A percentile compares a stretch with the other conserved stretches of the same genome.
Evolutionary conservation across 2,888 invertebrate species (phyloP).

Genomic region (Agrilus cyanescens): DNA sequence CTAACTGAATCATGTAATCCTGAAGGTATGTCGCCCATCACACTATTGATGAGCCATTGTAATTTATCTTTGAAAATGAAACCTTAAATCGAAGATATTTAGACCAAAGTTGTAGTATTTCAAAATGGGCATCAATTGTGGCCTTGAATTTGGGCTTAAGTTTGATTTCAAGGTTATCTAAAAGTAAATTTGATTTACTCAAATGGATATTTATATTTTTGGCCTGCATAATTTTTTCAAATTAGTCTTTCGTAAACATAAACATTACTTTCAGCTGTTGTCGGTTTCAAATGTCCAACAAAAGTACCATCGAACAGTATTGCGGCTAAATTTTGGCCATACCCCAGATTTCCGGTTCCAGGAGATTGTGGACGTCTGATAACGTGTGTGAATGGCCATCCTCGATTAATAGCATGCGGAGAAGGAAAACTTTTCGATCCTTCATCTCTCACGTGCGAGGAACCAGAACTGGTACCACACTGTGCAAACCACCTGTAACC

Average conservation of each 20-base stretch:
- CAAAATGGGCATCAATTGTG: no score
- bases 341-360: constrained; percentile 79
- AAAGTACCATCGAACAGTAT: constrained; percentile 70
- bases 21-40: constrained; percentile 58
- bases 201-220: no score
- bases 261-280: constrained; percentile 59
- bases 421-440: constrained; percentile 82
- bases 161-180: no score
- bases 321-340: constrained; percentile 85
- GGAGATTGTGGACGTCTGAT: constrained; percentile 79
- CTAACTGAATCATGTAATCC: constrained; percentile 79
- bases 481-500: constrained; percentile 20
- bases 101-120: no score
- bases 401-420: constrained; percentile 76
- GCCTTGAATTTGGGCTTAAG: no score
- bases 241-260: no score
- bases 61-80: no score
- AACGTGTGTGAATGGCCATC: constrained; percentile 83
- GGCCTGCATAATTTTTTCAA: no score
- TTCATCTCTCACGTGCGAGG: constrained; percentile 71
- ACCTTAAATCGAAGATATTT: no score
- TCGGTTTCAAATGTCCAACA: constrained; percentile 85
- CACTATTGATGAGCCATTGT: no score
- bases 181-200: no score
- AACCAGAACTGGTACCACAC: constrained; percentile 45